These are phyloP conservation scores for Branchellion lobata DNA, from an alignment of 2,888 invertebrate genomes.

Conservation along the genomic window DNA sequence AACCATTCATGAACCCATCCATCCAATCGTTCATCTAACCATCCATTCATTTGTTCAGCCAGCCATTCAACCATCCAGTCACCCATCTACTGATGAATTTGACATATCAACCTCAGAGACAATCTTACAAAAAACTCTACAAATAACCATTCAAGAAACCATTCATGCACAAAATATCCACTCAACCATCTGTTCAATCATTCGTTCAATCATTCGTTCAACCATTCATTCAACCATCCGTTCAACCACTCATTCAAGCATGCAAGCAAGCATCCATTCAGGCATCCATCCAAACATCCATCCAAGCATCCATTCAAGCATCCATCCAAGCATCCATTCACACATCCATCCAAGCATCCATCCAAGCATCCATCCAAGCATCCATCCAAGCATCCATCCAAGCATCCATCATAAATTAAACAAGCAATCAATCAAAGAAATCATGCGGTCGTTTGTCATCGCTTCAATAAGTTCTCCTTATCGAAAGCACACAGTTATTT, in stretches of 20 bases:
- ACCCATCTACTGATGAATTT: background rate
- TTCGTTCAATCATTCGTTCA: too few species aligned
- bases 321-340: too few species aligned
- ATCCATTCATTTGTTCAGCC: slow-evolving; percentile 40
- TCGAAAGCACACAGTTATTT: background rate
- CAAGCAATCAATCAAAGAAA: background rate
- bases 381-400: background rate
- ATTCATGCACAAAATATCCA: too few species aligned
- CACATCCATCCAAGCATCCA: too few species aligned
- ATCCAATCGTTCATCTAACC: slow-evolving; percentile 45
- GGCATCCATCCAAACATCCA: too few species aligned
- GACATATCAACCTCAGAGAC: background rate
- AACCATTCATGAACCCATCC: slow-evolving; percentile 45
- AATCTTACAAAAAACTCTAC: background rate
- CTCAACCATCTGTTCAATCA: too few species aligned
- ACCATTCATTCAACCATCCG: too few species aligned
- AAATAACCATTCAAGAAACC: background rate
- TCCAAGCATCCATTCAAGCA: too few species aligned
- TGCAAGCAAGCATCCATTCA: too few species aligned
- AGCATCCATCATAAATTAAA: background rate
- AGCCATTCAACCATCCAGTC: slow-evolving; percentile 40
- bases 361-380: too few species aligned
- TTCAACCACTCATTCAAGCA: too few species aligned
- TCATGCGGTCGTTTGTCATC: background rate
- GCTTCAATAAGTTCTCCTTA: background rate